Base-by-base conservation (phyloP, 37 sponge, comb jelly and placozoan genomes). In the Crambe crambe region DNA sequence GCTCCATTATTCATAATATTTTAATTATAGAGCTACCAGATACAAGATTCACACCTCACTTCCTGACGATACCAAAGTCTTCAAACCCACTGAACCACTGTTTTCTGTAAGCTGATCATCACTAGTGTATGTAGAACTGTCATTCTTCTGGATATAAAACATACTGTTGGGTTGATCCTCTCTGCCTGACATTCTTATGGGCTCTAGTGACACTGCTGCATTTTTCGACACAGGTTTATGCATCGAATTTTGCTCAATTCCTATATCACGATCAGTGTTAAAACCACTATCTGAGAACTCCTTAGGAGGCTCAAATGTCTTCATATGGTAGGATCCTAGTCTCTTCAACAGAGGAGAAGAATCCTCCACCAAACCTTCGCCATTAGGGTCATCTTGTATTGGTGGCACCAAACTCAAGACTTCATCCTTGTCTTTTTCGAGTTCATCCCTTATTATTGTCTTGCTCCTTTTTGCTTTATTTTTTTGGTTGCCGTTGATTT, bases 251-350 rank as follows among this genome's bases (percentile, higher is more conserved):
- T 60, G 61, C 21, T 60, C 61, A 27, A 38, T 37, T 68, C 37
- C 20, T 68, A 68, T 76, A 18, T 74, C 58, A 18, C 21, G 12
- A 38, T 59, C 41, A 6, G 37, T 61, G 1, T 26, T 39, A 20
- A 76, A 76, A 0, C 80, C 69, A 68, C 70, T 68, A 43, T 37
- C 58, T 37, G 80, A 70, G 30, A 79, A 79, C 30, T 79, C 80
- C 38, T 69, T 43, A 10, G 80, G 70, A 35, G 80, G 80, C 15
- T 69, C 70, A 27, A 79, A 26, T 1, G 69, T 47, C 37, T n/a
- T 27, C 18, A 79, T 56, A 39, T 65, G 67, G 0, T 67, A 79
- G 27, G 80, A 60, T 6, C 17, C 61, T 22, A 60, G 25, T 25
- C 27, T 60, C 25, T 9, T 9, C 25, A 5, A 22, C 17, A 6